Percentiles rank a stretch among this genome's conserved stretches.
These are phyloP conservation scores for Numenius arquata DNA, from an alignment of 2,113 vertebrate genomes.

Conservation along the genomic window DNA sequence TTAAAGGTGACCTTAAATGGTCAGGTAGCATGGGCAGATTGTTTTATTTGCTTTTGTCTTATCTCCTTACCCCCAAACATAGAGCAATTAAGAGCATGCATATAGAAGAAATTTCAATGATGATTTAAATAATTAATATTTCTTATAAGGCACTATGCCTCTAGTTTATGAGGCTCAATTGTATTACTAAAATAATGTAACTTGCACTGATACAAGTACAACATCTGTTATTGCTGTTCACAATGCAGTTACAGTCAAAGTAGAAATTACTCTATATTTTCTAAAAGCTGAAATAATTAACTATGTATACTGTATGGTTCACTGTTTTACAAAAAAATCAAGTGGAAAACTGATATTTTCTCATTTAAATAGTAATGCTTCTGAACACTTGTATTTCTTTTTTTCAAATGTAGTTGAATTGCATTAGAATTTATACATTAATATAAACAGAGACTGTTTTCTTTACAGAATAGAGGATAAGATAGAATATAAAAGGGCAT, in stretches of 20 bases:
- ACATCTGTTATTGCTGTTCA: not conserved
- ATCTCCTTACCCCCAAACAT: not conserved
- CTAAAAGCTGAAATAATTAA: not conserved
- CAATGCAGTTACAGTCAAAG: not conserved
- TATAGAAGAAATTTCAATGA: not conserved
- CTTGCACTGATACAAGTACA: not conserved
- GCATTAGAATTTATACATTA: not conserved
- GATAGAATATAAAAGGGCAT: not conserved
- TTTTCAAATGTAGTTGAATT: not conserved
- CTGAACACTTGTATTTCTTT: not conserved
- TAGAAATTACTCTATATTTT: not conserved
- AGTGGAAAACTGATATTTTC: not conserved
- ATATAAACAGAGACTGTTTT: not conserved
- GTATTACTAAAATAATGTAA: not conserved
- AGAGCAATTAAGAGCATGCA: not conserved
- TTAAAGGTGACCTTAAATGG: slow-evolving; percentile 41
- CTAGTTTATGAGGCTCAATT: not conserved
- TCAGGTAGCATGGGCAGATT: not conserved
- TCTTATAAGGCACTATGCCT: not conserved
- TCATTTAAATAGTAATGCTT: not conserved
- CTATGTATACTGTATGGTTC: not conserved
- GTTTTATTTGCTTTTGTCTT: slow-evolving; percentile 13
- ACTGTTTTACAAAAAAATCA: not conserved
- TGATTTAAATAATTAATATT: not conserved
- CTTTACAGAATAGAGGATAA: not conserved